Percentiles rank a stretch among this genome's conserved stretches.
These are phyloP conservation scores for Acanthosepion esculentum DNA, from an alignment of 2,888 invertebrate species.

Conservation along the genomic window DNA sequence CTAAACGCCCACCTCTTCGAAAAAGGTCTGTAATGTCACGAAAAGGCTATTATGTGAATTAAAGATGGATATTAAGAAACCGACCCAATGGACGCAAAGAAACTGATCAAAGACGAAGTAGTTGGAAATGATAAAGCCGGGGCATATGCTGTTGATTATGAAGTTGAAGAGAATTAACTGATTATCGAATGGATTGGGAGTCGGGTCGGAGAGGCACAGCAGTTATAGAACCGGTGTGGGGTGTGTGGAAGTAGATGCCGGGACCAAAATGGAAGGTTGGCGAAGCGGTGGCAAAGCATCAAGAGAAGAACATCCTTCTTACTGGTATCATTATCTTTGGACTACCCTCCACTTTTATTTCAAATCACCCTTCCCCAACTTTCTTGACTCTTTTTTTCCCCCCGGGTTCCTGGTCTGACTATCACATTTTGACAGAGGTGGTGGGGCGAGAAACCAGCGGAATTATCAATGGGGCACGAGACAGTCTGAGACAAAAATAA, in stretches of 20 bases:
- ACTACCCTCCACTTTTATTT: neutral
- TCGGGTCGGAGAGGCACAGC: neutral
- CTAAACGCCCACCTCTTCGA: neutral
- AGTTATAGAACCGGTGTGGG: neutral
- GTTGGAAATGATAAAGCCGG: neutral
- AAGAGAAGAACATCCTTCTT: neutral
- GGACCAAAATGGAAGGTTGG: neutral
- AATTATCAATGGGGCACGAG: too few species aligned
- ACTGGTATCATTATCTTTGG: neutral
- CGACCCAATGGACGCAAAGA: neutral
- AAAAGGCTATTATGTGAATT: neutral
- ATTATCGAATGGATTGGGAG: neutral
- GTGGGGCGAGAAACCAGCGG: neutral
- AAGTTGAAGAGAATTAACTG: conserved; percentile 22
- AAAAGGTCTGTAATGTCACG: neutral
- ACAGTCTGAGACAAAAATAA: too few species aligned
- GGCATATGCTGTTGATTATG: conserved; percentile 1
- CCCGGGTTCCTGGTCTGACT: neutral
- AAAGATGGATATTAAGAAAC: neutral
- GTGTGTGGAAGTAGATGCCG: neutral
- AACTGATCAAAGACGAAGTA: neutral
- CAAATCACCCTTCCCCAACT: neutral
- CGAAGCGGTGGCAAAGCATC: neutral
- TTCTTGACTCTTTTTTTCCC: neutral
- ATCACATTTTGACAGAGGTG: neutral